Conservation (phyloP, 2,797 vertebrate species). For the Dendrocincla tyrannina region DNA sequence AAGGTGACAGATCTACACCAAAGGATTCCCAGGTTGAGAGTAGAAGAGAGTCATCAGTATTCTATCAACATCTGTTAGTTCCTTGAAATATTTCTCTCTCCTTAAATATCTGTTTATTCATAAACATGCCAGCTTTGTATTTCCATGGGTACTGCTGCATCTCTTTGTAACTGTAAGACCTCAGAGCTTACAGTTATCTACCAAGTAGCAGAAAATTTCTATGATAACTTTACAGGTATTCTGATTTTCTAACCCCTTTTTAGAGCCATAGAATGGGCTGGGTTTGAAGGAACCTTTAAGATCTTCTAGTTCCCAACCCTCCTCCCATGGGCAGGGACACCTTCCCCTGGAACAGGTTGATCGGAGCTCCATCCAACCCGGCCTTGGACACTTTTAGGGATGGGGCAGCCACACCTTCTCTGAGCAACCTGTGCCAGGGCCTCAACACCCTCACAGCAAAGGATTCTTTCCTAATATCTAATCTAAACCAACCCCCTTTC, state of each 20-base stretch:
- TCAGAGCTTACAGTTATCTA: not conserved
- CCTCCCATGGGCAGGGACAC: not conserved
- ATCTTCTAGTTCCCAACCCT: fast-evolving
- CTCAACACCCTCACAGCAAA: fast-evolving
- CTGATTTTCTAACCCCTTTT: not conserved
- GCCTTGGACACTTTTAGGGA: not conserved
- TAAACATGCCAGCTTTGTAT: not conserved
- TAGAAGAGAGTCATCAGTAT: not conserved
- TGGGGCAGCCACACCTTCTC: not conserved
- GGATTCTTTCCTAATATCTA: not conserved
- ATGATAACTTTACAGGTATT: not conserved
- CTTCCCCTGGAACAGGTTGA: fast-evolving
- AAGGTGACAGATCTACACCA: slow-evolving; percentile 18
- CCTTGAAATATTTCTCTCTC: not conserved
- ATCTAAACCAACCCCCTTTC: not conserved
- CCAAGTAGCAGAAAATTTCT: not conserved
- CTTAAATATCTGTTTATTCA: not conserved
- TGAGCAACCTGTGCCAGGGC: not conserved
- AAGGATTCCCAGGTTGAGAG: not conserved
- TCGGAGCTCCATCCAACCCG: not conserved
- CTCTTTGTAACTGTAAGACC: not conserved
- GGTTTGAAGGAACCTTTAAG: not conserved
- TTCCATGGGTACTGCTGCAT: not conserved
- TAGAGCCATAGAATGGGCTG: not conserved
- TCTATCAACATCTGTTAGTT: not conserved